Percentiles rank a stretch among this genome's conserved stretches.
phyloP scores from a whole-genome alignment of 2,797 vertebrate genomes.

The Hypotaenidia philippensis region DNA sequence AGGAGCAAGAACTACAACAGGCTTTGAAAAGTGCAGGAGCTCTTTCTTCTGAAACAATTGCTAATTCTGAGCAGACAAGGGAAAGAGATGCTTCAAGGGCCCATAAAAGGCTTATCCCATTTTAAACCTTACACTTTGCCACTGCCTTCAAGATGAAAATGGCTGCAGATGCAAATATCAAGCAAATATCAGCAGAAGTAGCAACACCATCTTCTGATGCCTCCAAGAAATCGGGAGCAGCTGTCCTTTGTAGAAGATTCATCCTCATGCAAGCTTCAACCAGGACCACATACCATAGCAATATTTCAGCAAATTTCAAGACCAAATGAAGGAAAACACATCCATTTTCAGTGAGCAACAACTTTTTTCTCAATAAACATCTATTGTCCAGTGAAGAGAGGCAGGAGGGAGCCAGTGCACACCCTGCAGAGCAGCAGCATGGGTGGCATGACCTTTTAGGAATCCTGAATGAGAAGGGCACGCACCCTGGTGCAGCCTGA shows the following conservation, averaged over 20 bases:
- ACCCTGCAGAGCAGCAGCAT: accelerated
- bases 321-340: neutral
- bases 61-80: neutral
- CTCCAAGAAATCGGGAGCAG: neutral
- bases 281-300: neutral
- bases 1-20: neutral
- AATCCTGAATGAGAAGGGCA: neutral
- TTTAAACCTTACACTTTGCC: neutral
- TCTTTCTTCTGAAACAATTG: neutral
- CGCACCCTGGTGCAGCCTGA: neutral
- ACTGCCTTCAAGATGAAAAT: neutral
- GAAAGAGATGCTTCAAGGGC: neutral
- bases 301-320: neutral
- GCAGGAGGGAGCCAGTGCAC: neutral
- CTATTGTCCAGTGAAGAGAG: neutral
- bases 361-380: neutral
- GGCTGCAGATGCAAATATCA: neutral
- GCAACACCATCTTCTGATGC: neutral
- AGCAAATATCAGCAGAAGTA: neutral
- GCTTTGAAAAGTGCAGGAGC: neutral
- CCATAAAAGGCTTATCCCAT: neutral
- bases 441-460: neutral
- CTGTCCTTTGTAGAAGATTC: neutral
- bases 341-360: neutral
- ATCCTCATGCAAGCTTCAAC: neutral